Base-by-base conservation (phyloP, 2,113 vertebrate species). In the Clarias batrachus region DNA sequence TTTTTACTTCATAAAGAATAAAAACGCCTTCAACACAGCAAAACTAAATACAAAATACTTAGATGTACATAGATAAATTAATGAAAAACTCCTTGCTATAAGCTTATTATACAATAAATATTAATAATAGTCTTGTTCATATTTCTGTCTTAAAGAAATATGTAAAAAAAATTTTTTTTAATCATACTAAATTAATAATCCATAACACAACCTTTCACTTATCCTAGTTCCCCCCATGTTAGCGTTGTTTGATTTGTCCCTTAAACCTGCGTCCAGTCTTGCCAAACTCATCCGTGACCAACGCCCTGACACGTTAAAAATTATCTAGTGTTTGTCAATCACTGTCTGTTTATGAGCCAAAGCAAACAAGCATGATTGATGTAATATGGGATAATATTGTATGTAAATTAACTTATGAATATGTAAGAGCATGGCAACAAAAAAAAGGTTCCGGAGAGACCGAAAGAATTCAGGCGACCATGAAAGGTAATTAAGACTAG, bases 341-440 rank as follows among this genome's bases (percentile, higher is more conserved):
- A 84, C 65, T 81, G 68, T 70, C 74, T 82, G 17, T 63, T 81
- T 62, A 65, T 71, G 59, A 85, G 21, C n/a, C 60, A 13, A 60
- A 37, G 23, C 27, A 76, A 37, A 79, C 23, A 52, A 70, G 37
- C 79, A 60, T 33, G 76, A 59, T 54, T 57, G 27, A 14, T 37
- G 19, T 48, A 13, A 11, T 60, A 27, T 17, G 11, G 14, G 48
- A 48, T 48, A n/a, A 81, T 30, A 21, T 8, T 27, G 41, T 81
- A 82, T 85, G 79, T 52, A 70, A 88, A 83, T 86, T 16, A 57
- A 65, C 65, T 66, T 13, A 84, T 81, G 65, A 80, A 79, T 83
- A 86, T 65, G 80, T 12, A 68, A 14, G 27, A 48, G 19, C 41
- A 78, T 23, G 17, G 37, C 27, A 23, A 23, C 17, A 56, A 70